phyloP scores from a whole-genome alignment of 2,888 invertebrate species.

The Pyrochroa serraticornis region DNA sequence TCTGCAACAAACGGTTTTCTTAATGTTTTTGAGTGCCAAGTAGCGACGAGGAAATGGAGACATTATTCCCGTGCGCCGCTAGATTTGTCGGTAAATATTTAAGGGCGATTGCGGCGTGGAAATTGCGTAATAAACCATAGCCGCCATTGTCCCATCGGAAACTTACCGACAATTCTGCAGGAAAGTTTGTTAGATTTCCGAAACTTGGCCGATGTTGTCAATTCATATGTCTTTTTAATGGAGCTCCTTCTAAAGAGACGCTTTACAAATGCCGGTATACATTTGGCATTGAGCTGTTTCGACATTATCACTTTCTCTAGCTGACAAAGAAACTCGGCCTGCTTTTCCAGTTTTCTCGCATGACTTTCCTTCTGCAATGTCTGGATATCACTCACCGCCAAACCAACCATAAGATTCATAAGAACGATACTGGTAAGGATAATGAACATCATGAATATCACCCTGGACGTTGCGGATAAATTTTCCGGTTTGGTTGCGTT shows the following conservation, averaged over 20 bases:
- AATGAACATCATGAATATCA: conserved; percentile 61
- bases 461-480: conserved; percentile 51
- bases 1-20: conserved; percentile 1
- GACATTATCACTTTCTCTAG: conserved; percentile 50
- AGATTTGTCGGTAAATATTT: conserved; percentile 7
- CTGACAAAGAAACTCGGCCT: conserved; percentile 54
- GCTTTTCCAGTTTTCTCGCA: conserved; percentile 52
- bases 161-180: conserved; percentile 43
- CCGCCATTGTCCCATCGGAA: background rate
- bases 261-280: conserved; percentile 33
- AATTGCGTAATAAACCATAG: too few species aligned
- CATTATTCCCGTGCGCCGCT: too few species aligned
- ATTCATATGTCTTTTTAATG: conserved; percentile 32
- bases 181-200: conserved; percentile 40
- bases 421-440: conserved; percentile 62
- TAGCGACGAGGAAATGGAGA: background rate
- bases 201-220: conserved; percentile 34
- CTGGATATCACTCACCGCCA: conserved; percentile 64
- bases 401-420: conserved; percentile 63
- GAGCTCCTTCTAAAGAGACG: conserved; percentile 26
- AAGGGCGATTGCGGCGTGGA: conserved; percentile 6
- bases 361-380: conserved; percentile 49
- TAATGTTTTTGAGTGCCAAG: background rate
- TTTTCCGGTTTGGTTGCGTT: conserved; percentile 26
- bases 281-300: conserved; percentile 35